Base-by-base conservation (phyloP, 2,797 vertebrate species). In the Leuciscus waleckii region DNA sequence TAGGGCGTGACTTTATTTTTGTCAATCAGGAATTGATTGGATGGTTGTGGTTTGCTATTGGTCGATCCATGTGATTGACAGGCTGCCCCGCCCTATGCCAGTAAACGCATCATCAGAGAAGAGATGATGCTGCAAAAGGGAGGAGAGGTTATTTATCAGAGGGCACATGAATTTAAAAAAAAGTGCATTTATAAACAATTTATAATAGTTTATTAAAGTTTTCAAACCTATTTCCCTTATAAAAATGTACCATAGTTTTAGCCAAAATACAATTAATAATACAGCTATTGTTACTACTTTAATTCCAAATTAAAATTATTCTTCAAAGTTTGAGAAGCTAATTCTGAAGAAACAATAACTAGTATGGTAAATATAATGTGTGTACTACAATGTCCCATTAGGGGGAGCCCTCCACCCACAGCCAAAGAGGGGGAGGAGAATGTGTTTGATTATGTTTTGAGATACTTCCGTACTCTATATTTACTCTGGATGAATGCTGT, bases 381-480 rank as follows among this genome's bases (percentile, higher is more conserved):
- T 9, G 46, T 29, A 32, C 51, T 56, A 43, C 19, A 69, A 58
- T 70, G 1, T 7, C 2, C 19, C 83, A 35, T 23, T 35, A 84
- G 83, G 39, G 82, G 83, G 83, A 49, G 39, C 76, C 75, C 49
- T 78, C 19, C 75, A 61, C 63, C 49, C 26, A 61, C 65, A n/a
- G 46, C 16, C 46, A 41, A 5, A 75, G 2, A 83, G 29, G 23
- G 56, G 43, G 73, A 16, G 43, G 32, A 9, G 23, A 29, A 39
- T 51, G 26, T 51, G 56, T 9, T 39, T 7, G 37, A 11, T 3
- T 13, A 4, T 5, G 43, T 54, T 54, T 32, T 58, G 43, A 19
- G 58, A n/a, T 39, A 29, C n/a, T 43, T 83, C 19, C 35, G 13
- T 21, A 29, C 17, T 76, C 16, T 4, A 68, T 10, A 67, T 75